Evolutionary conservation across 2,797 vertebrate genomes (phyloP), one percentile per base, ranked within the genome.

Genomic region (Gallirallus australis): DNA sequence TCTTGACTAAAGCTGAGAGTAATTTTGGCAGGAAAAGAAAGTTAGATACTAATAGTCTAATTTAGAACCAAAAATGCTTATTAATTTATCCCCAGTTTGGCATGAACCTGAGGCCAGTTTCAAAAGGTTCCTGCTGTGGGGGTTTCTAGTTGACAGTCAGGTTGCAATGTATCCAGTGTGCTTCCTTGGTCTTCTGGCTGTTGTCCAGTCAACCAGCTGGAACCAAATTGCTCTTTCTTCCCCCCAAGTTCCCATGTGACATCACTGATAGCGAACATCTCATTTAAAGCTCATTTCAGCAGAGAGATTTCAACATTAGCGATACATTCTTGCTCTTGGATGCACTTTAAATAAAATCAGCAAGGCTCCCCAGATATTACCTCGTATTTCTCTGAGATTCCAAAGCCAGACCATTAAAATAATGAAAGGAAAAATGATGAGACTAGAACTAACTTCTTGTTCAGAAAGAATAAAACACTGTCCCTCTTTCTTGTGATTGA

Each of bases 261-360:
- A n/a, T 15, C 13, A 54, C 65, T 88, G 59, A 72, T 21, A 54
- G 64, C 3, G 50, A 88, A 85, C 11, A 39, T 69, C 63, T 82
- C 80, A 91, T 93, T 89, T 85, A 63, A 89, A 85, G 20, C 75
- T 70, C 89, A 27, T 39, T 24, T 35, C 60, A 94, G 59, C 78
- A 65, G 66, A 93, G 66, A 28, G 35, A 45, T 75, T 91, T 82
- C 72, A 80, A 52, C 73, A 60, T 52, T 90, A 79, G 48, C 64
- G 63, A 60, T 19, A 59, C 52, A 2, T 70, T 53, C 71, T 33
- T 61, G 56, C 48, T 92, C 75, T 84, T 91, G 91, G 86, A 86
- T 88, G 69, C 61, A 61, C 87, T 97, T 90, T 83, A 81, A 94
- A 91, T 80, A 88, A 95, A 80, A 86, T 6, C 82, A 73, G 56